Percentiles rank a stretch among this genome's conserved stretches.
Conservation (phyloP, 2,888 invertebrate genomes). For the Ceriagrion tenellum region DNA sequence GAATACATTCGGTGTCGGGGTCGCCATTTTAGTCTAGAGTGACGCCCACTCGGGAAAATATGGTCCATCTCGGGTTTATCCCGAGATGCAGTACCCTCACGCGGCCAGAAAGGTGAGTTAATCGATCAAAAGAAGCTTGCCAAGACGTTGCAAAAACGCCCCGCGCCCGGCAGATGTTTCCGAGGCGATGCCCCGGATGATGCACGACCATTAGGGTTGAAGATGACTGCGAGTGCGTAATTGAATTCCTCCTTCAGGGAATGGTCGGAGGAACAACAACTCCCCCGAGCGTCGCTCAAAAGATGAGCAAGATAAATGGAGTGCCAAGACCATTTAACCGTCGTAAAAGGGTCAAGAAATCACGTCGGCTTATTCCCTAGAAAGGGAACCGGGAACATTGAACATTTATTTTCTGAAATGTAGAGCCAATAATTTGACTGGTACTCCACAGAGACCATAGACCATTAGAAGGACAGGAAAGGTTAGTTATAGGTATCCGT, state of each 20-base stretch:
- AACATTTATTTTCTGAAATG: no score
- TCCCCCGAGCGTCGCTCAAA: neutral
- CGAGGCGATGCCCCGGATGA: neutral
- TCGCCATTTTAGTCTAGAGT: no score
- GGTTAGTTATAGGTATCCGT: no score
- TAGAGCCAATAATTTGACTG: no score
- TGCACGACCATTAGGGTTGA: slow-evolving; percentile 27
- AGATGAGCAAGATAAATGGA: neutral
- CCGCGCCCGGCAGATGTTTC: slow-evolving; percentile 11
- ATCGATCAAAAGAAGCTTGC: slow-evolving; percentile 57
- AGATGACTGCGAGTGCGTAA: slow-evolving; percentile 47
- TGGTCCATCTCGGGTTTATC: neutral
- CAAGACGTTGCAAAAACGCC: slow-evolving; percentile 40
- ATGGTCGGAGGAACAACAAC: neutral
- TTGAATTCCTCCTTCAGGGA: slow-evolving; percentile 37
- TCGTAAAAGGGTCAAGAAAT: neutral
- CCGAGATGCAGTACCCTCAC: neutral
- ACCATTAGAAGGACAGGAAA: no score
- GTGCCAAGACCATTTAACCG: neutral
- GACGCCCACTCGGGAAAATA: no score
- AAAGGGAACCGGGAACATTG: neutral
- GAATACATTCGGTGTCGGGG: no score
- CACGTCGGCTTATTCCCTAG: neutral
- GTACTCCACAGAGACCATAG: no score
- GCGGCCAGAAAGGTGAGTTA: neutral